Percentiles rank a stretch among this genome's conserved stretches.
Evolutionary conservation across 1,140 invertebrate genomes (phyloP).

Genomic region (Hestina assimilis): DNA sequence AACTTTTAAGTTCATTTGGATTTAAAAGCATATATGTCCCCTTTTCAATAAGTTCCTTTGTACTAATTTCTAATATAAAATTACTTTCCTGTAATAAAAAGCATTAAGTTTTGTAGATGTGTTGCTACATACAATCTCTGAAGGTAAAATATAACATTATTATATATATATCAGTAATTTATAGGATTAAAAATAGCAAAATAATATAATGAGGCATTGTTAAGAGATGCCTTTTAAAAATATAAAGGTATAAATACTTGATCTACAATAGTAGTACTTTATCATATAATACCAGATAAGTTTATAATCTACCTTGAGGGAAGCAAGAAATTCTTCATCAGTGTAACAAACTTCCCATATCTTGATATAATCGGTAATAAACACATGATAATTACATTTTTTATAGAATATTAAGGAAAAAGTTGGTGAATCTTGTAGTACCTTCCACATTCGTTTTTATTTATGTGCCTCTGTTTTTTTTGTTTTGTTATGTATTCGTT

Average conservation of each 20-base stretch:
- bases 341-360: conserved; percentile 19
- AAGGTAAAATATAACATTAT: not conserved
- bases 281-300: no score
- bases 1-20: conserved; percentile 38
- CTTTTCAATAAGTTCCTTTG: conserved; percentile 39
- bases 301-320: conserved; percentile 7
- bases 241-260: no score
- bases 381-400: conserved; percentile 2
- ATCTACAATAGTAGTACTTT: no score
- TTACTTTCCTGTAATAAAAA: conserved; percentile 45
- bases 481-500: no score
- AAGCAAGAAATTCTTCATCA: conserved; percentile 17
- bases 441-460: conserved; percentile 36
- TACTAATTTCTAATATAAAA: conserved; percentile 41
- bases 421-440: conserved; percentile 24
- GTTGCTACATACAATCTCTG: not conserved
- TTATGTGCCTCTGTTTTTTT: no score
- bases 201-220: no score
- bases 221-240: no score
- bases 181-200: no score
- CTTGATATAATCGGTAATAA: conserved; percentile 21
- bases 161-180: no score
- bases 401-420: conserved; percentile 11
- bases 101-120: not conserved
- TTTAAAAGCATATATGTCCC: conserved; percentile 40